phyloP scores from a whole-genome alignment of 2,888 invertebrate genomes.

The Boloria euphrosyne region DNA sequence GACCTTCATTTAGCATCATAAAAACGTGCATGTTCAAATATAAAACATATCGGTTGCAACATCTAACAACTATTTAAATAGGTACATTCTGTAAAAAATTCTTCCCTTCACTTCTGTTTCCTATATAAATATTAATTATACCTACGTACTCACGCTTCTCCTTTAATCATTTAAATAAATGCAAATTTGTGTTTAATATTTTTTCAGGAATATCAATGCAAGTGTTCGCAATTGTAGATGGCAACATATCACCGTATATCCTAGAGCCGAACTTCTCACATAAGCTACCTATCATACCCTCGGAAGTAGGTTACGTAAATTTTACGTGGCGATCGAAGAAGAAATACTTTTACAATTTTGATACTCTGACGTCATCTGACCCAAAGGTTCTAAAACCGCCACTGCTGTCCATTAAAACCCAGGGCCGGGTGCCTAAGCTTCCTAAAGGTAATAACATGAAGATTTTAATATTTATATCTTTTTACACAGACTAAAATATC shows the following conservation, averaged over 20 bases:
- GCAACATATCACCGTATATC: constrained; percentile 92
- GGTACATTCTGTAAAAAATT: no score
- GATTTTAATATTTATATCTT: not conserved
- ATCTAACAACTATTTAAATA: no score
- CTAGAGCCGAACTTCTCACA: constrained; percentile 95
- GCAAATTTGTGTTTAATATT: no score
- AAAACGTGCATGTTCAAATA: no score
- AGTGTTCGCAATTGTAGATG: constrained; percentile 94
- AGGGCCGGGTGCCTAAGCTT: constrained; percentile 92
- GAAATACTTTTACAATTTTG: constrained; percentile 93
- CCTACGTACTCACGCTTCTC: no score
- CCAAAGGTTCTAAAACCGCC: constrained; percentile 92
- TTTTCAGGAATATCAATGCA: constrained; percentile 90
- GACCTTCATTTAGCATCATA: no score
- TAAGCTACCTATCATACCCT: constrained; percentile 94
- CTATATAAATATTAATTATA: no score
- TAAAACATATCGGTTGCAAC: no score
- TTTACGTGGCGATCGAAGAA: constrained; percentile 95
- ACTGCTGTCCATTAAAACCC: constrained; percentile 92
- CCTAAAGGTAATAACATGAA: constrained; percentile 86
- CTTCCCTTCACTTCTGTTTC: no score
- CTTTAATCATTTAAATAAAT: no score
- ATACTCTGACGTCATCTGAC: constrained; percentile 91
- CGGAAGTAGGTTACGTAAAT: constrained; percentile 94
- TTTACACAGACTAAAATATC: no score